A percentile compares a stretch with the other conserved stretches of the same genome.
These are phyloP conservation scores for Drosophila formosana DNA, from an alignment of 2,888 invertebrate species.

Conservation along the genomic window DNA sequence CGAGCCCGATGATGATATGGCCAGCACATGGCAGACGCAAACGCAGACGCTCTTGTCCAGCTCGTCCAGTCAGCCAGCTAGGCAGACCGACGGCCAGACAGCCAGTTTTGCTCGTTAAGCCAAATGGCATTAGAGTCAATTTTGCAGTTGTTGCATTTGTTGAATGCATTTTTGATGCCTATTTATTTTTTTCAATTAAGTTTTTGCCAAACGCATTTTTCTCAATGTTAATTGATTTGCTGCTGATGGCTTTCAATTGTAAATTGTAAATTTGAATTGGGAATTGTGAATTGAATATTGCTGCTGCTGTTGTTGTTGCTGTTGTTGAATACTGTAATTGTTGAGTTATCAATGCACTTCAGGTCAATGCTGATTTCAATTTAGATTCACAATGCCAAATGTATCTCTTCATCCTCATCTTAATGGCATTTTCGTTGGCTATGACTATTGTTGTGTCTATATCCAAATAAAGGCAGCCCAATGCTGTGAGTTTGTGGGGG, in stretches of 20 bases:
- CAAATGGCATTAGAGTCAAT: conserved; percentile 64
- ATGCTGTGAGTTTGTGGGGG: conserved; percentile 11
- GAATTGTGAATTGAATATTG: conserved; percentile 30
- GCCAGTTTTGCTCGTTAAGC: conserved; percentile 32
- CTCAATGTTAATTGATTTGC: conserved; percentile 76
- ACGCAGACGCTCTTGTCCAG: conserved; percentile 48
- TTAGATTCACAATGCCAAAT: conserved; percentile 63
- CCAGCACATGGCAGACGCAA: conserved; percentile 65
- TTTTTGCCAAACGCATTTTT: conserved; percentile 68
- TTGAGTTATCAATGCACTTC: conserved; percentile 75
- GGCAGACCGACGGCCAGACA: conserved; percentile 26
- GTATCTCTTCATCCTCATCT: conserved; percentile 38
- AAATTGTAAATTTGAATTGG: conserved; percentile 41
- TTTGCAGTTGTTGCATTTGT: conserved; percentile 30
- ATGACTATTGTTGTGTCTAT: background rate
- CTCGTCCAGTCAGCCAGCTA: conserved; percentile 19
- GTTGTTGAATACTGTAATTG: conserved; percentile 24
- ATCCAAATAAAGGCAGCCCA: conserved; percentile 1
- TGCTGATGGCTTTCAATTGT: conserved; percentile 59
- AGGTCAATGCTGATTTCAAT: conserved; percentile 75
- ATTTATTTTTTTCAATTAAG: conserved; percentile 63
- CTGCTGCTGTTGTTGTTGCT: conserved; percentile 34
- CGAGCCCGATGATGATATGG: conserved; percentile 48
- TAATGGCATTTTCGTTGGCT: background rate
- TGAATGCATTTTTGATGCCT: conserved; percentile 71